Evolutionary conservation across 2,113 vertebrate species (phyloP).

Genomic region (Raja brachyura): DNA sequence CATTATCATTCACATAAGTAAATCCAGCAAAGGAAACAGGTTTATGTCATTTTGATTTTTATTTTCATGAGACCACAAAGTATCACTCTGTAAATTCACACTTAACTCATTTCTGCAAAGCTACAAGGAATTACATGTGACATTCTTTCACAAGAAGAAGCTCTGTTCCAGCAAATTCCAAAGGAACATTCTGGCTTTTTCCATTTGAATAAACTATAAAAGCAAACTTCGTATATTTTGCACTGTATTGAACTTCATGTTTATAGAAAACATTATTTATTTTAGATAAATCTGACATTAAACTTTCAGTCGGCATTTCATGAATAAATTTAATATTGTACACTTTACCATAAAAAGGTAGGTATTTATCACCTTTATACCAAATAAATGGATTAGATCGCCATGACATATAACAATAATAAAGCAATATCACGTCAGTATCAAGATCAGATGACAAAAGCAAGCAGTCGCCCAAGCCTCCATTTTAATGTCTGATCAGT

Average conservation of each 20-base stretch:
- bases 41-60: background rate
- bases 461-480: background rate
- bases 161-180: background rate
- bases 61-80: background rate
- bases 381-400: background rate
- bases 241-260: background rate
- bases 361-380: background rate
- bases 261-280: background rate
- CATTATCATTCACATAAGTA: background rate
- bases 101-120: background rate
- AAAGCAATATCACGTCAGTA: background rate
- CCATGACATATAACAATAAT: background rate
- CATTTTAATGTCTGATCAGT: background rate
- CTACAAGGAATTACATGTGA: background rate
- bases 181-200: background rate
- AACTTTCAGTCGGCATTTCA: background rate
- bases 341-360: background rate
- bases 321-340: background rate
- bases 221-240: background rate
- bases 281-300: background rate
- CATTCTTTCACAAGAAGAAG: background rate
- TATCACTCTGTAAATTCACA: background rate
- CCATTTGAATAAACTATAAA: background rate
- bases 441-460: background rate
- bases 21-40: background rate